Evolutionary conservation across 1,140 invertebrate genomes (phyloP).

Genomic region (Neelides sp.): DNA sequence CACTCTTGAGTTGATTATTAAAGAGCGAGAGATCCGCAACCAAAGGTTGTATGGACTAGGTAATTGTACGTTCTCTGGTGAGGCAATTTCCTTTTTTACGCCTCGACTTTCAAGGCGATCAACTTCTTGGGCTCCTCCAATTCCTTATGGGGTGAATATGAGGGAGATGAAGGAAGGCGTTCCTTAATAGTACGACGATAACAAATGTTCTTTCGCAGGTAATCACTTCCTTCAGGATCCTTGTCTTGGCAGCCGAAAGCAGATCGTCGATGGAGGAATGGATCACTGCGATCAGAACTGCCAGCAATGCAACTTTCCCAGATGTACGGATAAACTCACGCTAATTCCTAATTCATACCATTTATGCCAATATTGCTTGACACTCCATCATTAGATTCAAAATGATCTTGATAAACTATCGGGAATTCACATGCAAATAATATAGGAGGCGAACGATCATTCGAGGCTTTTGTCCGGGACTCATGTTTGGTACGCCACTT

Average conservation of each 20-base stretch:
- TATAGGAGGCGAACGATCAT: constrained; percentile 42
- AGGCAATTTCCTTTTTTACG: too few relatives aligned
- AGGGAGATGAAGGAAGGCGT: not conserved
- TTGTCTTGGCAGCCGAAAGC: constrained; percentile 69
- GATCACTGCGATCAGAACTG: constrained; percentile 61
- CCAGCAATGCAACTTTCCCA: constrained; percentile 53
- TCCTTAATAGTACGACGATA: constrained; percentile 7
- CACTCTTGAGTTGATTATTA: too few relatives aligned
- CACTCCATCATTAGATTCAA: too few relatives aligned
- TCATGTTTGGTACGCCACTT: constrained; percentile 87
- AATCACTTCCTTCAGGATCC: constrained; percentile 67
- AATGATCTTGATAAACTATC: too few relatives aligned
- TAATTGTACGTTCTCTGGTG: too few relatives aligned
- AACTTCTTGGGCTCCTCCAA: too few relatives aligned
- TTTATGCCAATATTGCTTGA: too few relatives aligned
- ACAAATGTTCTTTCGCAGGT: constrained; percentile 47
- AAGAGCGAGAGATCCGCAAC: too few relatives aligned
- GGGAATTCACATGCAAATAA: too few relatives aligned
- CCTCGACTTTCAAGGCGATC: too few relatives aligned
- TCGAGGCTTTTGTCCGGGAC: constrained; percentile 68
- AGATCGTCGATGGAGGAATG: constrained; percentile 81
- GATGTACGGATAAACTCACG: constrained; percentile 41
- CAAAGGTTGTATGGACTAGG: too few relatives aligned
- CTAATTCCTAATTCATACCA: too few relatives aligned
- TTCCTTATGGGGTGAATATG: not conserved